Percentiles rank a stretch among this genome's conserved stretches.
phyloP scores from a whole-genome alignment of 1,140 invertebrate species.

The Agraylea sexmaculata region DNA sequence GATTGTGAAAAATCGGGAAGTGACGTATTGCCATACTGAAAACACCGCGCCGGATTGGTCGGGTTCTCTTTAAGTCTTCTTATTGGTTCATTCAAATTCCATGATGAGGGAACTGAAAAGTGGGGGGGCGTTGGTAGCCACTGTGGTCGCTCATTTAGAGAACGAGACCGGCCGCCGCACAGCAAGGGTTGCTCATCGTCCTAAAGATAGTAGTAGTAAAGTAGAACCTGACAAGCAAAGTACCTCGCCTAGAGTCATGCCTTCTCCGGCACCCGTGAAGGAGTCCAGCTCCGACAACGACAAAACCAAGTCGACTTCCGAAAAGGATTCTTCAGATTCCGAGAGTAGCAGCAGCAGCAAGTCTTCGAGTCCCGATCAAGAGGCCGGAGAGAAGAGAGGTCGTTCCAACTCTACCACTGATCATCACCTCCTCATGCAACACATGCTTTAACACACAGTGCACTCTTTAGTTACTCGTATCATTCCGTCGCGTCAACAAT shows the following conservation, averaged over 20 bases:
- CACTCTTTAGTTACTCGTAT: too few relatives aligned
- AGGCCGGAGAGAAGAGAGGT: conserved; percentile 9
- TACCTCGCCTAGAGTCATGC: not conserved
- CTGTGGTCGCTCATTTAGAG: conserved; percentile 36
- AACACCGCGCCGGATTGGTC: not conserved
- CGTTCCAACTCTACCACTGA: conserved; percentile 7
- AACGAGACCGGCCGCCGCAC: conserved; percentile 26
- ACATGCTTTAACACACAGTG: too few relatives aligned
- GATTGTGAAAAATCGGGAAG: not conserved
- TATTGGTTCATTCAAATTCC: too few relatives aligned
- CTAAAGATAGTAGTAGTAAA: too few relatives aligned
- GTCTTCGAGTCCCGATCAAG: conserved; percentile 6
- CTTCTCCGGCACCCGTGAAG: not conserved
- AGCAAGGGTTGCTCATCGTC: too few relatives aligned
- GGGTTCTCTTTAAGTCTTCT: too few relatives aligned
- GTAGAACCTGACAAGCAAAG: conserved; percentile 2
- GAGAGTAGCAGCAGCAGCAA: conserved; percentile 9
- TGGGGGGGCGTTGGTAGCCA: conserved; percentile 37
- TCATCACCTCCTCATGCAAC: conserved; percentile 15
- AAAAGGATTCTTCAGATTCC: conserved; percentile 22
- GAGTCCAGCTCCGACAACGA: conserved; percentile 16
- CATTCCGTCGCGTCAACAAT: too few relatives aligned
- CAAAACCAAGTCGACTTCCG: conserved; percentile 34
- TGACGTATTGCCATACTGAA: not conserved
- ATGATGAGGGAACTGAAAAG: conserved; percentile 20